Evolutionary conservation across 2,113 vertebrate genomes (phyloP), one percentile per base, ranked within the genome.

Genomic region (Sinocyclocheilus anophthalmus): DNA sequence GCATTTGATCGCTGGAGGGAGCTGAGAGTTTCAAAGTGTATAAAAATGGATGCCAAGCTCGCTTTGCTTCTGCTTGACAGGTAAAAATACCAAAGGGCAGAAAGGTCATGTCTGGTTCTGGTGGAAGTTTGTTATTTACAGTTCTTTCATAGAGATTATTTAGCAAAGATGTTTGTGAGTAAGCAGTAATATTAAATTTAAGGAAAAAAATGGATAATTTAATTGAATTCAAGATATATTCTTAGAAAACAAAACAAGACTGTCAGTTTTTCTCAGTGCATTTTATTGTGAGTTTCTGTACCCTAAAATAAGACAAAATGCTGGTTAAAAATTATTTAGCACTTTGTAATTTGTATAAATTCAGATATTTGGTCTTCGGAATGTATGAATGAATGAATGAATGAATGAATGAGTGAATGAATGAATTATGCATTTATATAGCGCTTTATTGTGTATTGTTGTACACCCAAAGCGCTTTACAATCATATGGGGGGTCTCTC

Each of bases 31-130:
- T 75, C 42, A 48, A 75, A 48, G 42, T 72, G 33, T 48, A 48
- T 16, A 3, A 24, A 75, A 48, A 45, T 5, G 42, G 11, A 48
- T 76, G 72, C n/a, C 42, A 75, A 48, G 42, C 22, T 75, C 12
- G 1, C 42, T 24, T 75, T 75, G 3, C 72, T 75, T 75, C 42
- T 8, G 12, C 12, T 48, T 75, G 42, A 75, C 42, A 75, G 72
- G 39, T 75, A 48, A 75, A 75, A 75, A 48, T 48, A 75, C 22
- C 39, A 75, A 75, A 24, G 72, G 39, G 72, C 22, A 24, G 72
- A 48, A 14, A 75, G 72, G 72, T 48, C 39, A n/a, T 45, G 39
- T 75, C 22, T 24, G 13, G 12, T 48, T 24, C 12, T 72, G 69
- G 33, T 5, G 3, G 33, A 72, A 72, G 33, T 10, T 22, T 20